These are phyloP conservation scores for Euphydryas editha DNA, from an alignment of 2,888 invertebrate species.

Conservation along the genomic window DNA sequence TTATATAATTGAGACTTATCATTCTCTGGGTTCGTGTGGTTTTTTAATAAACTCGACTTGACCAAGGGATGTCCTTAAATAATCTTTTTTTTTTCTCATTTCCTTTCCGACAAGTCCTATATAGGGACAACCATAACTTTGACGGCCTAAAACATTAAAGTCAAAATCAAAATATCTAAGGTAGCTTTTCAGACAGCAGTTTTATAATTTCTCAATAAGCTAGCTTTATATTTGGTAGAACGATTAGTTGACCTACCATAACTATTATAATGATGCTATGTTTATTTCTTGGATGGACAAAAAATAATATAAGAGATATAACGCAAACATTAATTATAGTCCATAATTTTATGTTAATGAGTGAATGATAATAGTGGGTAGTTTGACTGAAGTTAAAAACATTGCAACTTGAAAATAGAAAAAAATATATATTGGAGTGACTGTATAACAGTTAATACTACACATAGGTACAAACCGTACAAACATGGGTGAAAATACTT, in stretches of 20 bases:
- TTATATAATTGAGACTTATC: neutral
- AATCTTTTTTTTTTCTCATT: constrained; percentile 23
- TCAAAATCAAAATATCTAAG: neutral
- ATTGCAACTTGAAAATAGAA: neutral
- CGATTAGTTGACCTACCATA: neutral
- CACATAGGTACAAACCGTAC: neutral
- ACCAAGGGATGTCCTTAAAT: constrained; percentile 42
- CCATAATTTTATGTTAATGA: neutral
- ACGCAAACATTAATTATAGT: neutral
- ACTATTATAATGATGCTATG: too few relatives aligned
- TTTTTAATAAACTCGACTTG: constrained; percentile 11
- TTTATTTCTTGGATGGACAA: neutral
- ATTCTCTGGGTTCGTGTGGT: neutral
- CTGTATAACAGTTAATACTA: too few relatives aligned
- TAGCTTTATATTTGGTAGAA: neutral
- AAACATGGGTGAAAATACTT: too few relatives aligned
- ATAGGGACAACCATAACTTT: neutral
- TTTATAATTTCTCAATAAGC: neutral
- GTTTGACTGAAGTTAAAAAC: neutral
- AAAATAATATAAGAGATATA: neutral
- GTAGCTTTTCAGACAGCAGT: neutral
- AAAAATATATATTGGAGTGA: neutral
- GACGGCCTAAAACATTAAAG: neutral
- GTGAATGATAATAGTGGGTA: neutral
- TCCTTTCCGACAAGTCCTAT: constrained; percentile 12